phyloP scores from a whole-genome alignment of 2,113 vertebrate species.

The Erpornis zantholeuca region DNA sequence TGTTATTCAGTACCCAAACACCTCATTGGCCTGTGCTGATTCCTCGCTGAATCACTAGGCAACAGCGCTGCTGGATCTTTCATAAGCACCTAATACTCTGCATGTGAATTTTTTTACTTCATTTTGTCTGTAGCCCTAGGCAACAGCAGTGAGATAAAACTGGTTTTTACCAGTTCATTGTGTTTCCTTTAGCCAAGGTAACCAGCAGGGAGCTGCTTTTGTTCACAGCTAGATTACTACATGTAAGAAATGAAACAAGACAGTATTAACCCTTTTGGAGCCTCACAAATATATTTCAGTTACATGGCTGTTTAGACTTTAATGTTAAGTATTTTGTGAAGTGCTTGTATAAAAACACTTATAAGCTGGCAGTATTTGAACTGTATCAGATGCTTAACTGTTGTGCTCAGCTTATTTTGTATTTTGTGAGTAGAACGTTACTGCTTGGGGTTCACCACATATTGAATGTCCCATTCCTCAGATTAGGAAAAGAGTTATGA shows the following conservation, averaged over 20 bases:
- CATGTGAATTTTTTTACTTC: slow-evolving; percentile 70
- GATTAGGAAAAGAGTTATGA: not conserved
- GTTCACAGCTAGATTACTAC: slow-evolving; percentile 46
- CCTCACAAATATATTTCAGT: not conserved
- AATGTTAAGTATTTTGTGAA: not conserved
- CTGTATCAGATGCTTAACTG: not conserved
- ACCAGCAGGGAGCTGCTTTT: slow-evolving; percentile 48
- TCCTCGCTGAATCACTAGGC: slow-evolving; percentile 77
- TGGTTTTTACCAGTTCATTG: slow-evolving; percentile 72
- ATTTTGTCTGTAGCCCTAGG: slow-evolving; percentile 82
- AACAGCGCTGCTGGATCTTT: slow-evolving; percentile 77
- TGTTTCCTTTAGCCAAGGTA: slow-evolving; percentile 63
- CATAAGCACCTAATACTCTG: slow-evolving; percentile 67
- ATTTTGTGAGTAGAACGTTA: not conserved
- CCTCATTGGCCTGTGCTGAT: slow-evolving; percentile 30
- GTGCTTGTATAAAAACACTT: not conserved
- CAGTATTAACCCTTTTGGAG: slow-evolving; percentile 46
- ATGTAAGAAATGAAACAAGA: slow-evolving; percentile 56
- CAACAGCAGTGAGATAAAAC: slow-evolving; percentile 78
- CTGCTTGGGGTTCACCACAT: not conserved
- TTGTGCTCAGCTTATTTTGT: not conserved
- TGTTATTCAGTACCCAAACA: slow-evolving; percentile 50
- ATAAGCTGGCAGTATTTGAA: not conserved
- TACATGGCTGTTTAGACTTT: not conserved
- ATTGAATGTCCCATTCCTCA: not conserved